Conservation (phyloP, 2,113 vertebrate genomes). For the Dicerorhinus sumatrensis region DNA sequence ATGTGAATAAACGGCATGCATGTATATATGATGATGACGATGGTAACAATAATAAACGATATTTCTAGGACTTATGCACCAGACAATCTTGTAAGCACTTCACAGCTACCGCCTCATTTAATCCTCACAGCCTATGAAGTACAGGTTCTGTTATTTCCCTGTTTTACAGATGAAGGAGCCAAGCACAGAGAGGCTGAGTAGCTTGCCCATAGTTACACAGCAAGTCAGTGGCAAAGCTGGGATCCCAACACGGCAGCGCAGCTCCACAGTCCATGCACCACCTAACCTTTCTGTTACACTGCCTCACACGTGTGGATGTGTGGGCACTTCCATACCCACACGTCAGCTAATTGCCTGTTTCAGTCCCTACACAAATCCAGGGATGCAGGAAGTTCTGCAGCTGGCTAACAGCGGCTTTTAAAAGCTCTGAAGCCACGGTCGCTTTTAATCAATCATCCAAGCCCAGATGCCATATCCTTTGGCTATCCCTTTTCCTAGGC, state of each 20-base stretch:
- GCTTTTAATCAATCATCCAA: neutral
- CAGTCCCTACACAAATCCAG: neutral
- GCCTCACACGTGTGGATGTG: accelerated
- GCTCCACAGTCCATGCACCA: neutral
- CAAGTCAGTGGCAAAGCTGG: neutral
- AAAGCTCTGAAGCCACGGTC: neutral
- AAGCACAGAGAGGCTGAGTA: neutral
- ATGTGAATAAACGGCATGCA: neutral
- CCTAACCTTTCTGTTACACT: neutral
- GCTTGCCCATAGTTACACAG: neutral
- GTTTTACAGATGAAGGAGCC: neutral
- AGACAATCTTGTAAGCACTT: neutral
- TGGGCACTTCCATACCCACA: neutral
- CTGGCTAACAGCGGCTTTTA: neutral
- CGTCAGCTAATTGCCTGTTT: neutral
- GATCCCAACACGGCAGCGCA: neutral
- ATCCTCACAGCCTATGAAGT: neutral
- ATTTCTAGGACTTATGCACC: neutral
- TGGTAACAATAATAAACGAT: neutral
- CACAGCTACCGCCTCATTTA: neutral
- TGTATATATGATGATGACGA: neutral
- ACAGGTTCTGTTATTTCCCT: neutral
- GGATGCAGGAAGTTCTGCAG: neutral
- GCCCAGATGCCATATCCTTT: neutral
- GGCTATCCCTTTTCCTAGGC: neutral